phyloP scores from a whole-genome alignment of 1,140 invertebrate species.

The Maconellicoccus hirsutus region DNA sequence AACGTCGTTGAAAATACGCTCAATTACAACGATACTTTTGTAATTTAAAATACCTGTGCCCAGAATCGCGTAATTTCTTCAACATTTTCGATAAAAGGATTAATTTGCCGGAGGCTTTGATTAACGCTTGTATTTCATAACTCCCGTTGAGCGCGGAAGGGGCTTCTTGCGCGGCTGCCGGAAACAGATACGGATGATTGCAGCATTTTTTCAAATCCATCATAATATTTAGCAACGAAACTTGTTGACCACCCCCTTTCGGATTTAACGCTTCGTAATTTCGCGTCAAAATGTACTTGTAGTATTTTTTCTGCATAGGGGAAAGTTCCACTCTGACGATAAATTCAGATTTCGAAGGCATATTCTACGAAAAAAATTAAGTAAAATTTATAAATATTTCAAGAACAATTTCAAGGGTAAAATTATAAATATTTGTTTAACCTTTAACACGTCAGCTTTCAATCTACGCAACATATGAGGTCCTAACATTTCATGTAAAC shows the following conservation, averaged over 20 bases:
- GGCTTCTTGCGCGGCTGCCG: conserved; percentile 86
- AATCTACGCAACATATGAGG: conserved; percentile 95
- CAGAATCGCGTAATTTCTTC: conserved; percentile 74
- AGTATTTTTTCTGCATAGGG: conserved; percentile 99
- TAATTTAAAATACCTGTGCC: conserved; percentile 49
- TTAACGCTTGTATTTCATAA: conserved; percentile 82
- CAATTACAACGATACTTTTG: neutral
- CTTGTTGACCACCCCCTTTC: conserved; percentile 83
- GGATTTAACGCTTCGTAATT: conserved; percentile 97
- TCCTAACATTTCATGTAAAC: conserved; percentile 94
- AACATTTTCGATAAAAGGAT: conserved; percentile 93
- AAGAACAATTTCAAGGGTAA: too few species aligned
- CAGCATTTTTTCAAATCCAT: conserved; percentile 99
- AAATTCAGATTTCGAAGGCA: conserved; percentile 99
- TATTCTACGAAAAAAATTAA: conserved; percentile 48
- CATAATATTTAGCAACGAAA: conserved; percentile 97
- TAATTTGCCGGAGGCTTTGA: conserved; percentile 93
- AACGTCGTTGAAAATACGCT: neutral
- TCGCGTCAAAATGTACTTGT: conserved; percentile 96
- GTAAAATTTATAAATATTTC: too few species aligned
- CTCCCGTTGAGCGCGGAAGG: conserved; percentile 79
- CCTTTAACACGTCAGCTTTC: conserved; percentile 95
- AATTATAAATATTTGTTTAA: too few species aligned
- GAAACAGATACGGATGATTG: conserved; percentile 98
- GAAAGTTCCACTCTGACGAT: conserved; percentile 97